phyloP scores from a whole-genome alignment of 1,140 invertebrate genomes.

The Sarcophaga peregrina region DNA sequence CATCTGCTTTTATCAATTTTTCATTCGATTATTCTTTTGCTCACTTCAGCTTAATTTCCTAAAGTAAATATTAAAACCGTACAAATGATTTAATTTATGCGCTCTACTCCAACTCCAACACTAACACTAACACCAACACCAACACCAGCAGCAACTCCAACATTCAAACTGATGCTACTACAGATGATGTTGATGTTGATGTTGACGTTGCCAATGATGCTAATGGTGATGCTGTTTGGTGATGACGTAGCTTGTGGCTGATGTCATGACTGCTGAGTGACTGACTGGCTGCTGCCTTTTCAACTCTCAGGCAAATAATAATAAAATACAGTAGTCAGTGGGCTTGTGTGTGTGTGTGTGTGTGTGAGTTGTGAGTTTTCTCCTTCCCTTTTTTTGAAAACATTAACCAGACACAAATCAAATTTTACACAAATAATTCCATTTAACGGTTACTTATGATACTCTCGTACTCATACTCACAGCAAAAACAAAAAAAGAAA shows the following conservation, averaged over 20 bases:
- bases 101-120: not conserved
- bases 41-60: conserved; percentile 38
- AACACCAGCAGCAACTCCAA: not conserved
- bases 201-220: not conserved
- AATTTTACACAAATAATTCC: conserved; percentile 41
- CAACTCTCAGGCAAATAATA: not conserved
- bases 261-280: no score
- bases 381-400: not conserved
- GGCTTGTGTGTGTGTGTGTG: no score
- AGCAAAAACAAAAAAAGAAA: not conserved
- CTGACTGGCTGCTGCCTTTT: not conserved
- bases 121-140: not conserved
- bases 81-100: conserved; percentile 40
- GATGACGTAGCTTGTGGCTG: not conserved
- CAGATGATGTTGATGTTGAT: not conserved
- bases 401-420: conserved; percentile 40
- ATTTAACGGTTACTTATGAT: conserved; percentile 40
- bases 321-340: no score
- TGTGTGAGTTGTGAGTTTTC: no score
- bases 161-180: no score
- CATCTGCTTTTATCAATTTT: not conserved
- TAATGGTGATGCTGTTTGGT: not conserved
- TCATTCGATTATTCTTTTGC: conserved; percentile 31
- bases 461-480: not conserved
- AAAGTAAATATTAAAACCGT: conserved; percentile 39